These are phyloP conservation scores for Lycodopsis pacificus DNA, from an alignment of 2,797 vertebrate species.

Conservation along the genomic window DNA sequence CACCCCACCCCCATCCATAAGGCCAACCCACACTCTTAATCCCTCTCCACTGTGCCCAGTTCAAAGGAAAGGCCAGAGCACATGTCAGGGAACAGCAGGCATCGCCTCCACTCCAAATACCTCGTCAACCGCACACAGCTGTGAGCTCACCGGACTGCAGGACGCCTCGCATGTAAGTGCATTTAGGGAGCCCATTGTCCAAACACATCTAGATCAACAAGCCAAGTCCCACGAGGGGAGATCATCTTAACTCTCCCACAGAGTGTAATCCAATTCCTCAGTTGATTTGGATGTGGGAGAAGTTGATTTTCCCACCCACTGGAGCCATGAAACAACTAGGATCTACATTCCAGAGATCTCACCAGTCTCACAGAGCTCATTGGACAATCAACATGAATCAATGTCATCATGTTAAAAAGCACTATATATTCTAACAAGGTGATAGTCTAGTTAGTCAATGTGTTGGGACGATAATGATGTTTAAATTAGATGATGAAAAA, in stretches of 20 bases:
- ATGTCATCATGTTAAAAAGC: slow-evolving; percentile 45
- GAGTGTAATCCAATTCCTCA: slow-evolving; percentile 68
- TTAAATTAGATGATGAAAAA: neutral
- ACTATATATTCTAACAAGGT: slow-evolving; percentile 17
- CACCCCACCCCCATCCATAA: slow-evolving; percentile 31
- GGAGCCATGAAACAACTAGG: slow-evolving; percentile 49
- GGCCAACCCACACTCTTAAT: slow-evolving; percentile 67
- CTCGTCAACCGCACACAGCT: slow-evolving; percentile 74
- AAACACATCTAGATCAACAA: slow-evolving; percentile 78
- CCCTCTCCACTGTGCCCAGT: slow-evolving; percentile 71
- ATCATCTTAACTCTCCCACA: slow-evolving; percentile 62
- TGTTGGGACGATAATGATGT: neutral
- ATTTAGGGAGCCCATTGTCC: slow-evolving; percentile 73
- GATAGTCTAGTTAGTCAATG: neutral
- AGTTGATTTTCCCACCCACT: slow-evolving; percentile 66
- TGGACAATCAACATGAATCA: slow-evolving; percentile 57
- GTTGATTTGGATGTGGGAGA: slow-evolving; percentile 53
- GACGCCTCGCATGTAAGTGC: slow-evolving; percentile 67
- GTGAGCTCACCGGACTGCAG: slow-evolving; percentile 65
- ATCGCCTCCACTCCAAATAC: slow-evolving; percentile 68
- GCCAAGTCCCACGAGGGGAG: slow-evolving; percentile 34
- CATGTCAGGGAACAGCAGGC: slow-evolving; percentile 75
- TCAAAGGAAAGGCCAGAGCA: slow-evolving; percentile 74
- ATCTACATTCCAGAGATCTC: slow-evolving; percentile 62
- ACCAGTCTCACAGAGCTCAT: slow-evolving; percentile 48